Conservation (phyloP, 2,797 vertebrate genomes). For the Scleropages formosus region DNA sequence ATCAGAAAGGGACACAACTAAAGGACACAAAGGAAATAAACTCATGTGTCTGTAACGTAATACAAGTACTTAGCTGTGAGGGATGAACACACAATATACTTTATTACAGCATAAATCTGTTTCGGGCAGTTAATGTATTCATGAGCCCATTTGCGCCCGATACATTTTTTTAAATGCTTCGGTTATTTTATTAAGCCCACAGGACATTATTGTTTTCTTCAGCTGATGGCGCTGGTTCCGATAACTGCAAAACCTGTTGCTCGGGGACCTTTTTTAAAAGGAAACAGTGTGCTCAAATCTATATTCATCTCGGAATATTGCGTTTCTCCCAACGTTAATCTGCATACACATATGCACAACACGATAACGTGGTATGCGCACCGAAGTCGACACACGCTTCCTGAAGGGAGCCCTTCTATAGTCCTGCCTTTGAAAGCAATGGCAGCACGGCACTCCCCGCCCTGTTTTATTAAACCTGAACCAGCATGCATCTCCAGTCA, state of each 20-base stretch:
- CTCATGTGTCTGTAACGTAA: background rate
- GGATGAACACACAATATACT: conserved; percentile 16
- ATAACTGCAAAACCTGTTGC: conserved; percentile 22
- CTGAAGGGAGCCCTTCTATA: too few relatives aligned
- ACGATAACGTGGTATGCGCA: too few relatives aligned
- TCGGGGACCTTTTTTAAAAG: background rate
- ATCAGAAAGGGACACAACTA: background rate
- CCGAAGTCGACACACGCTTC: too few relatives aligned
- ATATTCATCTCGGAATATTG: background rate
- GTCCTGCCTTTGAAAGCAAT: too few relatives aligned
- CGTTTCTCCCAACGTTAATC: background rate
- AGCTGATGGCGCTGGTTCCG: conserved; percentile 11
- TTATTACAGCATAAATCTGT: conserved; percentile 21
- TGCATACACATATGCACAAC: background rate
- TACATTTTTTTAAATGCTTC: conserved; percentile 27
- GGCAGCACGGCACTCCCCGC: too few relatives aligned
- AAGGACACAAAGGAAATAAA: background rate
- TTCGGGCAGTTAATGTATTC: conserved; percentile 23
- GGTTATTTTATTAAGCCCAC: conserved; percentile 24
- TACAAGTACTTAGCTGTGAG: conserved; percentile 8
- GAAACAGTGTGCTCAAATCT: background rate
- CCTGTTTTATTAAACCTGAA: too few relatives aligned
- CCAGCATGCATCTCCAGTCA: background rate
- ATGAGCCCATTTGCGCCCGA: conserved; percentile 17
- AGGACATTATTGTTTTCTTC: conserved; percentile 19